These are phyloP conservation scores for Tringa solitaria DNA, from an alignment of 2,113 vertebrate species.

Conservation along the genomic window DNA sequence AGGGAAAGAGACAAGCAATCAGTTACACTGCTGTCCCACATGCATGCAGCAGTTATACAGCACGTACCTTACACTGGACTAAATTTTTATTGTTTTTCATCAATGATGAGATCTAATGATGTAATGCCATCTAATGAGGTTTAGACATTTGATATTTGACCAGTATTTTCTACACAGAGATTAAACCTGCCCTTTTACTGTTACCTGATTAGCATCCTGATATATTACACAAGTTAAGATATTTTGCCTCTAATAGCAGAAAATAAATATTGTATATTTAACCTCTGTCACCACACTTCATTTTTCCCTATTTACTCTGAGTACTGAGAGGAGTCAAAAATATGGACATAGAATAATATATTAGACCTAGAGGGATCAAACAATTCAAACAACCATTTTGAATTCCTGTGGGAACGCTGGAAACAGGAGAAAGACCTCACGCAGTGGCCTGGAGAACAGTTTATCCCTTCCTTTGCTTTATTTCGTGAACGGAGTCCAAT, in stretches of 20 bases:
- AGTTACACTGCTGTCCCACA: neutral
- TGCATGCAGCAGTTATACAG: neutral
- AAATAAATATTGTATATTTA: neutral
- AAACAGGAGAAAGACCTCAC: neutral
- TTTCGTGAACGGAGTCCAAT: neutral
- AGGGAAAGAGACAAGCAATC: neutral
- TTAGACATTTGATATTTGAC: neutral
- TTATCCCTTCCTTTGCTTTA: neutral
- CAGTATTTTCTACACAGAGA: neutral
- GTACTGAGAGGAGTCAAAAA: neutral
- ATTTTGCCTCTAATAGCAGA: neutral
- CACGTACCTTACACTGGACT: accelerated
- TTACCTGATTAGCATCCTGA: neutral
- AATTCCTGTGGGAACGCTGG: neutral
- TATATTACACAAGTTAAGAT: neutral
- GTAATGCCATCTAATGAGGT: neutral
- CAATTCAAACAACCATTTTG: neutral
- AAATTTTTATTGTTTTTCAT: neutral
- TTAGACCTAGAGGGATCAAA: neutral
- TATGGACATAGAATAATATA: neutral
- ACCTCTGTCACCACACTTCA: neutral
- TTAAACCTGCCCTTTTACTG: neutral
- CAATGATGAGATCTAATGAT: neutral
- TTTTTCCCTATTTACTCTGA: neutral
- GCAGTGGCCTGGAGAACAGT: neutral